Evolutionary conservation across 2,888 invertebrate species (phyloP), one percentile per base, ranked within the genome.

Genomic region (Eristalinus sepulchralis): DNA sequence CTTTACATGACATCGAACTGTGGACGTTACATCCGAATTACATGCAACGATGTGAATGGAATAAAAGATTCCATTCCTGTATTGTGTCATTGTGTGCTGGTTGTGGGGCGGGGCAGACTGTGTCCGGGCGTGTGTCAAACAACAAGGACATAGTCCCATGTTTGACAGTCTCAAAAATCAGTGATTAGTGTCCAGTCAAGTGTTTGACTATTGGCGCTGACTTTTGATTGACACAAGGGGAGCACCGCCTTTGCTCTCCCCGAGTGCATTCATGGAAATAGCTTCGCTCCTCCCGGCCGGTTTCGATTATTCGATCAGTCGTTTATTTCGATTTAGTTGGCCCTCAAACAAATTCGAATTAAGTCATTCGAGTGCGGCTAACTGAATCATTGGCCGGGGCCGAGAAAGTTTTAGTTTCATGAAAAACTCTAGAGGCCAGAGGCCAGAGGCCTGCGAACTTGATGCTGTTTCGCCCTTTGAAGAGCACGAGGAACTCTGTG

Each of bases 351-450:
- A 84, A 84, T 84, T 82, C 82, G 82, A 85, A 82, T 85, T 81
- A 78, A 86, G 75, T 39, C 70, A 82, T 86, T 86, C 83, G 70
- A 86, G 82, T 86, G 85, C 73, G 73, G 55, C 85, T 86, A 86
- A 82, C 82, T 78, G 68, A 83, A 86, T 83, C 83, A 78, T 70
- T 78, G 62, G 47, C 8, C 47, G 17, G 47, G 47, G 63, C 66
- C 24, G 59, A 62, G 78, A 78, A 86, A 86, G 83, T 86, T 86
- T 75, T 73, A 86, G 78, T 78, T 82, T 73, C 72, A 75, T 39
- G 60, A 78, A 73, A 47, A 73, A 64, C 78, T 75, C 86, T 17
- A 71, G 53, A 72, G 73, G 73, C n/a, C n/a, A n/a, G n/a, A n/a
- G n/a, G 63, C 68, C 55, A 5, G n/a, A n/a, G n/a, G 84, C 67